Percentiles rank a stretch among this genome's conserved stretches.
Evolutionary conservation across 2,113 vertebrate genomes (phyloP).

Genomic region (Eleginops maclovinus): DNA sequence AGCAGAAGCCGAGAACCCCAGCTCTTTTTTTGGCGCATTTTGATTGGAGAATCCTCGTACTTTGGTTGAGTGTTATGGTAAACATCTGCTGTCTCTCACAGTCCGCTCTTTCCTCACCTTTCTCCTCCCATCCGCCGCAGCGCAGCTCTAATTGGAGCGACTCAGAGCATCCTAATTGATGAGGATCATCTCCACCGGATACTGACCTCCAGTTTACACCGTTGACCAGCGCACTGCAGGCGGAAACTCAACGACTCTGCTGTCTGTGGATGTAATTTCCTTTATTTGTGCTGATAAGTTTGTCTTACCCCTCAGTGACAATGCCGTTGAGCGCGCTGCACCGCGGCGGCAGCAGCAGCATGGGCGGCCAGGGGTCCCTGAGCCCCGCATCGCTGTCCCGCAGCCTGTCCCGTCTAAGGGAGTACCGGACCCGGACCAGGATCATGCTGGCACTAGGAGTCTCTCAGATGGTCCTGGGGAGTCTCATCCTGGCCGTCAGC

Average conservation of each 20-base stretch:
- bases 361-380: constrained; percentile 81
- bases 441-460: constrained; percentile 94
- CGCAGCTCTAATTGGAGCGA: constrained; percentile 58
- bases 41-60: background rate
- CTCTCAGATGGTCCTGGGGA: constrained; percentile 95
- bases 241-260: constrained; percentile 8
- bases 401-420: constrained; percentile 90
- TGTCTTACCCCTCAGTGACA: constrained; percentile 35
- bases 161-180: constrained; percentile 63
- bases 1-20: constrained; percentile 26
- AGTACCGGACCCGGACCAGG: constrained; percentile 91
- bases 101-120: constrained; percentile 40
- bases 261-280: constrained; percentile 42
- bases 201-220: constrained; percentile 38
- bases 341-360: constrained; percentile 74
- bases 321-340: constrained; percentile 85
- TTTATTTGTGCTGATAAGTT: background rate
- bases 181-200: constrained; percentile 44
- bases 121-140: constrained; percentile 51
- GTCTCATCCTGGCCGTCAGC: constrained; percentile 96
- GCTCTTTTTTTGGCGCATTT: background rate
- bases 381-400: constrained; percentile 91
- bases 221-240: background rate
- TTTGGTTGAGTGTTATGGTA: constrained; percentile 12
- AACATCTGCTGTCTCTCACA: constrained; percentile 38